Evolutionary conservation across 1,140 invertebrate genomes (phyloP), one percentile per base, ranked within the genome.

Genomic region (Ylistrum balloti): DNA sequence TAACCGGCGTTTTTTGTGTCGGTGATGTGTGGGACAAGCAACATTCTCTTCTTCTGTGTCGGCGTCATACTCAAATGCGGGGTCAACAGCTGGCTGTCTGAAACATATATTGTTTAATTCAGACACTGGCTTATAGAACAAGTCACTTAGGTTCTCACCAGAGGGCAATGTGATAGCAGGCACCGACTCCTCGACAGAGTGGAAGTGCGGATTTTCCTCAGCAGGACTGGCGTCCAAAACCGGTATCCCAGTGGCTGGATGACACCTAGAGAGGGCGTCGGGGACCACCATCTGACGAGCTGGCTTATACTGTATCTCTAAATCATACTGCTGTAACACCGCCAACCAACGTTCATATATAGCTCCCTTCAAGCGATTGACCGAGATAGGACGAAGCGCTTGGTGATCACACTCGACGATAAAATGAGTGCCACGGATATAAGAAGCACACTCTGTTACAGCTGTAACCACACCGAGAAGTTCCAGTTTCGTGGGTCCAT

Each of bases 321-420:
- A 90, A n/a, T 86, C 41, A 45, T 89, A 92, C 22, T 90, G 38
- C 38, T 92, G 87, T 28, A 92, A 32, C 13, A 92, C 56, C 10
- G 91, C 34, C 20, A 92, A 9, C 91, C 91, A 92, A 33, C 85
- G 88, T 48, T 92, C 91, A 87, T 90, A 92, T 0, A 91, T 88
- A 35, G 88, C 90, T 3, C 88, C 88, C 32, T 88, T 90, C 20
- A 89, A 86, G 85, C 87, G 74, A 33, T 90, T 92, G 33, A 90
- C 85, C n/a, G 88, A 90, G 33, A 92, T 85, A 20, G 89, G 87
- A 35, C 88, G 88, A 34, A 90, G 56, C 20, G 89, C 89, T 74
- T 91, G 89, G 20, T 91, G n/a, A n/a, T n/a, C n/a, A n/a, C n/a
- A n/a, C n/a, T n/a, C n/a, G n/a, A n/a, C n/a, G n/a, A 89, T 35